Percentiles rank a stretch among this genome's conserved stretches.
Evolutionary conservation across 2,797 vertebrate genomes (phyloP).

Genomic region (Corythornis leucogaster): DNA sequence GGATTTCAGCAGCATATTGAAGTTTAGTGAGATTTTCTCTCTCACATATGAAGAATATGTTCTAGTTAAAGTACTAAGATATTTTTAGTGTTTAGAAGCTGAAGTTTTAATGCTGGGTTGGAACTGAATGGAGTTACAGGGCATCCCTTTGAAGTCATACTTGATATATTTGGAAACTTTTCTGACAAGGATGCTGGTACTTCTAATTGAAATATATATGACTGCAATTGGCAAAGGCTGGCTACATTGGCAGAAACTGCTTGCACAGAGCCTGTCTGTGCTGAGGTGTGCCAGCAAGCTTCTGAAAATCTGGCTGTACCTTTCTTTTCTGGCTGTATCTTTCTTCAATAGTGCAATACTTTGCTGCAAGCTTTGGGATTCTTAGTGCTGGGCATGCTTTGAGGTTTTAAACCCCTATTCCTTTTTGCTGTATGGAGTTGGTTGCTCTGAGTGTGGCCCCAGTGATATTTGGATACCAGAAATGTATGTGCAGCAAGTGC

Average conservation of each 20-base stretch:
- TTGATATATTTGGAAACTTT: background rate
- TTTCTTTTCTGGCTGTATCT: background rate
- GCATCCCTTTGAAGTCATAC: background rate
- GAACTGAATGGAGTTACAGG: background rate
- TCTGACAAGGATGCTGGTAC: background rate
- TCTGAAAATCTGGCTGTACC: background rate
- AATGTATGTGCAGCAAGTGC: background rate
- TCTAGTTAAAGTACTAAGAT: background rate
- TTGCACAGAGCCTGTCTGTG: background rate
- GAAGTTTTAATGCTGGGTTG: background rate
- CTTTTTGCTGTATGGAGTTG: background rate
- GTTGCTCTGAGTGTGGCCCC: background rate
- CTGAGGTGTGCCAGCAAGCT: background rate
- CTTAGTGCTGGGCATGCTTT: background rate
- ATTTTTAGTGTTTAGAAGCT: background rate
- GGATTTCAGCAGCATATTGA: background rate
- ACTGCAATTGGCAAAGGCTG: background rate
- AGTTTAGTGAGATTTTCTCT: background rate
- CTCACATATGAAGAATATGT: rapidly evolving
- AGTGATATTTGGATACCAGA: background rate
- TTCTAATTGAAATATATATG: background rate
- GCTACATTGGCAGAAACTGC: background rate
- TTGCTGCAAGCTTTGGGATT: background rate
- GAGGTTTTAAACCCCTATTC: background rate
- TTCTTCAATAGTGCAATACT: background rate